Evolutionary conservation across 2,797 vertebrate species (phyloP).

Genomic region (Oreonectes daqikongensis): DNA sequence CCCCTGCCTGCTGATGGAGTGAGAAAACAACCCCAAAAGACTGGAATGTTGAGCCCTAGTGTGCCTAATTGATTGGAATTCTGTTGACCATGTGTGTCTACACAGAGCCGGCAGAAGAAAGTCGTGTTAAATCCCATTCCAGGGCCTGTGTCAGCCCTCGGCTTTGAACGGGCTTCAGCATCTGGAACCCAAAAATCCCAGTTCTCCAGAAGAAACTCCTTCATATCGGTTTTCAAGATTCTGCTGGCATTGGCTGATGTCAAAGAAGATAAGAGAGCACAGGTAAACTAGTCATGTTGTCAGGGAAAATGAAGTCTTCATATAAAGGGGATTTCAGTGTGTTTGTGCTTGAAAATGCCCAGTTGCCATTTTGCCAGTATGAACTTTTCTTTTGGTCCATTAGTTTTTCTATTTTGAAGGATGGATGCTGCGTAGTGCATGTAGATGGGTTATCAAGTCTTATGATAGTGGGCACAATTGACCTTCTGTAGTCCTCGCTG

Average conservation of each 20-base stretch:
- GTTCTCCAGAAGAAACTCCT: not conserved
- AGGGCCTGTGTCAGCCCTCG: conserved; percentile 38
- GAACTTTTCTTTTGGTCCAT: not conserved
- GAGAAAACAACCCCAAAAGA: conserved; percentile 64
- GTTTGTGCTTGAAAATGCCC: not conserved
- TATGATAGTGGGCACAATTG: conserved; percentile 15
- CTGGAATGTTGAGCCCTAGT: conserved; percentile 70
- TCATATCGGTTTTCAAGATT: conserved; percentile 23
- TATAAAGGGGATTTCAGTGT: not conserved
- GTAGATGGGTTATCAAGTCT: not conserved
- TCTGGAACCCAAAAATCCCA: conserved; percentile 21
- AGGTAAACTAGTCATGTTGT: conserved; percentile 5
- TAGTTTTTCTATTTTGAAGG: not conserved
- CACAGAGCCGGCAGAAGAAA: conserved; percentile 49
- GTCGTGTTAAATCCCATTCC: conserved; percentile 55
- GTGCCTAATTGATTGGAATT: conserved; percentile 75
- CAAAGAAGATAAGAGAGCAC: conserved; percentile 20
- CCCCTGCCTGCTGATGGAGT: conserved; percentile 58
- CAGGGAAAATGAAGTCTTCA: not conserved
- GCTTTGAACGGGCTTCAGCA: conserved; percentile 43
- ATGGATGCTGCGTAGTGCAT: too few relatives aligned
- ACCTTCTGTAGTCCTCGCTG: not conserved
- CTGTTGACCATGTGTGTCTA: conserved; percentile 59
- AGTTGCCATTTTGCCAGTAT: not conserved
- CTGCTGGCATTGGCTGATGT: conserved; percentile 5